Conservation (phyloP, 2,797 vertebrate species). For the Poeciliopsis turneri region DNA sequence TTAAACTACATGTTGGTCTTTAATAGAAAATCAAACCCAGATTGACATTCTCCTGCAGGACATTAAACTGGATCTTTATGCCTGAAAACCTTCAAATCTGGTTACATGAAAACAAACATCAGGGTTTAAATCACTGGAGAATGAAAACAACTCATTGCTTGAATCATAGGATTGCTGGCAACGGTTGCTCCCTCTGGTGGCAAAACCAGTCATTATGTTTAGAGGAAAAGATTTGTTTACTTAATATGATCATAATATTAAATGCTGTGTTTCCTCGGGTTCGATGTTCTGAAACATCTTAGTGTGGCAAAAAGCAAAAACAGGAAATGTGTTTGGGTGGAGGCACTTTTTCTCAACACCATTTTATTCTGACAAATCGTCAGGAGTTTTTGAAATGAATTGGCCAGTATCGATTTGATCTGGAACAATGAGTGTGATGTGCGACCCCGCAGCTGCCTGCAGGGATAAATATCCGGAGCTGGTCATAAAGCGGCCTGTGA, state of each 20-base stretch:
- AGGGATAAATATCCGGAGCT: constrained; percentile 1
- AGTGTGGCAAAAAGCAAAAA: neutral
- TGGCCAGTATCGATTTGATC: neutral
- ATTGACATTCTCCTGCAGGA: neutral
- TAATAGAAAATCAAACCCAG: neutral
- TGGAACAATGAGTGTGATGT: neutral
- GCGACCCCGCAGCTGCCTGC: neutral
- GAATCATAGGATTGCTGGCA: neutral
- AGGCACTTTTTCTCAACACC: neutral
- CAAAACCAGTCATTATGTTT: neutral
- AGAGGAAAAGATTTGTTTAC: neutral
- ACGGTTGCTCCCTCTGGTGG: neutral
- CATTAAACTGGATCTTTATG: neutral
- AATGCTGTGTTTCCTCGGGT: neutral
- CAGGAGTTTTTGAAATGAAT: neutral
- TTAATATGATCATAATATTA: neutral
- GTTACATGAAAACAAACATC: neutral
- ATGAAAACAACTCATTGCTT: neutral
- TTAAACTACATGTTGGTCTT: neutral
- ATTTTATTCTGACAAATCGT: neutral
- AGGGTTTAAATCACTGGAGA: neutral
- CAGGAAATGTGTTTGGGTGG: neutral
- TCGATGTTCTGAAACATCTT: neutral
- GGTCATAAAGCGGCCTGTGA: constrained; percentile 1
- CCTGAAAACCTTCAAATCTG: neutral